These are phyloP conservation scores for Spea hammondii DNA, from an alignment of 2,797 vertebrate species.

Conservation along the genomic window DNA sequence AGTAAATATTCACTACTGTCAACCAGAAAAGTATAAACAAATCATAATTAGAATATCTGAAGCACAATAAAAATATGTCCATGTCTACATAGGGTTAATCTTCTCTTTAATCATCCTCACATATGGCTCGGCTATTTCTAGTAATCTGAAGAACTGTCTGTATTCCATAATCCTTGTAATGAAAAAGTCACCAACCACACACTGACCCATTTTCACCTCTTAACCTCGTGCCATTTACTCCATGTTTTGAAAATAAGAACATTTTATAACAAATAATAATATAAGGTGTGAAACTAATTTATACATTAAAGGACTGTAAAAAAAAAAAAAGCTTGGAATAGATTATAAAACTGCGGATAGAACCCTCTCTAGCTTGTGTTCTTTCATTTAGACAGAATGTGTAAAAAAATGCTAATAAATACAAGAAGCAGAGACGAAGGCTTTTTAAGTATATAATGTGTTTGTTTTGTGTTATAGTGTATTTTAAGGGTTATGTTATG, in stretches of 20 bases:
- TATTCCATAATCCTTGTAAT: slow-evolving; percentile 59
- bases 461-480: too few relatives aligned
- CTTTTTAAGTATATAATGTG: too few relatives aligned
- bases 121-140: slow-evolving; percentile 64
- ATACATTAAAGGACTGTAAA: too few relatives aligned
- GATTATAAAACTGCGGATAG: too few relatives aligned
- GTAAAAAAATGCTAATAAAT: background rate
- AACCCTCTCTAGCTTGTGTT: too few relatives aligned
- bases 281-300: too few relatives aligned
- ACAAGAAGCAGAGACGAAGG: too few relatives aligned
- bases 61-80: background rate
- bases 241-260: background rate
- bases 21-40: background rate
- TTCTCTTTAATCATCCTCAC: slow-evolving; percentile 69
- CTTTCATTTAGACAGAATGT: background rate
- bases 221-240: background rate
- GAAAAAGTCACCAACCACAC: slow-evolving; percentile 54
- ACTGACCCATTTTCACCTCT: slow-evolving; percentile 55
- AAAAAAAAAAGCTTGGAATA: too few relatives aligned
- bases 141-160: slow-evolving; percentile 67
- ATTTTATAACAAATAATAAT: too few relatives aligned
- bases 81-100: slow-evolving; percentile 62
- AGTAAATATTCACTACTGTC: too few relatives aligned
- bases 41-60: background rate
- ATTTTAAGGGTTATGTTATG: too few relatives aligned